A percentile compares a stretch with the other conserved stretches of the same genome.
Conservation (phyloP, 2,888 invertebrate species). For the Deladenus siricidicola region DNA sequence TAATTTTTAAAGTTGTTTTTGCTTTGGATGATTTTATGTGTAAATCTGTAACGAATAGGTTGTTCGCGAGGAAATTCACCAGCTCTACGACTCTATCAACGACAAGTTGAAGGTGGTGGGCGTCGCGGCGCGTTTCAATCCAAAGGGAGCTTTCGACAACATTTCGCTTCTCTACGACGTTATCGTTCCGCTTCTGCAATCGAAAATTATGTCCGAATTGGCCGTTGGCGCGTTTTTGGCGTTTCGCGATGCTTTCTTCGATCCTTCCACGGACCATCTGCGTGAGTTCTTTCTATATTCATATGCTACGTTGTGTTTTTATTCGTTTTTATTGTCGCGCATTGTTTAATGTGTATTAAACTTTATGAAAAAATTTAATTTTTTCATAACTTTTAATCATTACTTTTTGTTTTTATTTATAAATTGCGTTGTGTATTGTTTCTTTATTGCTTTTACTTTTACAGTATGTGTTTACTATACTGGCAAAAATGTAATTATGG, state of each 20-base stretch:
- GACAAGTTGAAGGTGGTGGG: slow-evolving; percentile 36
- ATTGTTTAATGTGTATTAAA: no score
- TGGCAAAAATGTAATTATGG: no score
- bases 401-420: no score
- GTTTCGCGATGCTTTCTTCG: slow-evolving; percentile 46
- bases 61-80: slow-evolving; percentile 66
- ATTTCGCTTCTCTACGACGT: slow-evolving; percentile 26
- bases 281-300: slow-evolving; percentile 29
- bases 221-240: slow-evolving; percentile 37
- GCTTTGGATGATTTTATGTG: neutral
- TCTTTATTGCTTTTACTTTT: no score
- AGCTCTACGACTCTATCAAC: slow-evolving; percentile 40
- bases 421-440: no score
- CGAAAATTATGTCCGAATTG: slow-evolving; percentile 31
- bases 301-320: no score
- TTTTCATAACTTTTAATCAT: no score
- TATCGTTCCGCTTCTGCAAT: slow-evolving; percentile 36
- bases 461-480: no score
- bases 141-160: slow-evolving; percentile 28
- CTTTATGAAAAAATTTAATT: no score
- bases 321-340: no score
- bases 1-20: no score
- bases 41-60: slow-evolving; percentile 46
- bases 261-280: slow-evolving; percentile 39
- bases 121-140: slow-evolving; percentile 30